A percentile compares a stretch with the other conserved stretches of the same genome.
phyloP scores from a whole-genome alignment of 2,888 invertebrate genomes.

The Acanthosepion pharaonis region DNA sequence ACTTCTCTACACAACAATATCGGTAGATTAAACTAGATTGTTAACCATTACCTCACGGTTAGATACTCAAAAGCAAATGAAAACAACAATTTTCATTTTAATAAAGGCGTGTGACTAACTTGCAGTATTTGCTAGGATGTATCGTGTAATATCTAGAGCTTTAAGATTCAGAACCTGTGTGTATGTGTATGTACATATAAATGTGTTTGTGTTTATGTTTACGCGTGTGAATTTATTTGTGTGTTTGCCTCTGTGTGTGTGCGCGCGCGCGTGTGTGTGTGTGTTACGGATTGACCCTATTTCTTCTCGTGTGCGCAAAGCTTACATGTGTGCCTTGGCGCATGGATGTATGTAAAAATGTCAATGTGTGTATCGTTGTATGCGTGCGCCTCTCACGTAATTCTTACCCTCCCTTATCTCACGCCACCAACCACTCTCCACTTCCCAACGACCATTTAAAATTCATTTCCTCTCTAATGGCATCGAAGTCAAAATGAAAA shows the following conservation, averaged over 20 bases:
- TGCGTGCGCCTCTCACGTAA: neutral
- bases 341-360: neutral
- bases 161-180: neutral
- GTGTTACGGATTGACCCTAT: neutral
- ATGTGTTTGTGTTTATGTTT: neutral
- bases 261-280: neutral
- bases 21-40: no score
- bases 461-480: conserved; percentile 17
- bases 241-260: neutral
- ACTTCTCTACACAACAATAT: no score
- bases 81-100: no score
- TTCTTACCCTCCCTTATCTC: neutral
- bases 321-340: no score
- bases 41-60: no score
- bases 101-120: no score
- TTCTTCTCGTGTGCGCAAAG: neutral
- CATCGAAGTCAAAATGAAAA: neutral
- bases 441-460: neutral
- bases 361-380: neutral
- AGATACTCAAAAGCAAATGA: no score
- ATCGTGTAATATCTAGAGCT: no score
- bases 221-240: neutral
- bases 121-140: no score
- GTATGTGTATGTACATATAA: neutral
- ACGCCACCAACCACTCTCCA: no score